Percentiles rank a stretch among this genome's conserved stretches.
Conservation (phyloP, 2,113 vertebrate species). For the Lepus americanus region DNA sequence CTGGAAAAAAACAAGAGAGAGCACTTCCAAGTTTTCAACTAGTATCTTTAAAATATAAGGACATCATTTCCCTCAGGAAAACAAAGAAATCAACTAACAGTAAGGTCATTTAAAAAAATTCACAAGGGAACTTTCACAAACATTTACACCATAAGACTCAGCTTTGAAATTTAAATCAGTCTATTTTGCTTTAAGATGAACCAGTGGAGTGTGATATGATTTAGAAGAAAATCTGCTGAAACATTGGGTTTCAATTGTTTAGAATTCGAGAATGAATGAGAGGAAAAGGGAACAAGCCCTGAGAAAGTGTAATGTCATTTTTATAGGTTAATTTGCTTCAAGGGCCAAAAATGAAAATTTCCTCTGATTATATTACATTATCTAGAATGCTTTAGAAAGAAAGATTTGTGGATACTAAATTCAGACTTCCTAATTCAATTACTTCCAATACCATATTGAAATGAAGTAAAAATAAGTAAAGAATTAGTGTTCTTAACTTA, state of each 20-base stretch:
- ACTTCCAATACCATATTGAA: neutral
- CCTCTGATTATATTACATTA: neutral
- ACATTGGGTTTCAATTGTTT: neutral
- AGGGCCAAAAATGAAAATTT: neutral
- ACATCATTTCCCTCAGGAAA: constrained; percentile 53
- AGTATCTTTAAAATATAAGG: constrained; percentile 71
- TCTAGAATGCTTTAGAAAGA: neutral
- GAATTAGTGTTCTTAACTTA: neutral
- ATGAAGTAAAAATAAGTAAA: neutral
- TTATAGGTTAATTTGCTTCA: neutral
- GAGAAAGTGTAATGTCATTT: neutral
- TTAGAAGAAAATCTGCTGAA: neutral
- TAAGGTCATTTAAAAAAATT: constrained; percentile 16
- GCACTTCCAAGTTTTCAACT: constrained; percentile 49
- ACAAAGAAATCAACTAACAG: constrained; percentile 49
- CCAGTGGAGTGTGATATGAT: neutral
- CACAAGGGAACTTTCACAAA: neutral
- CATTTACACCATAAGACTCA: neutral
- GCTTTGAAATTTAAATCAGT: constrained; percentile 18
- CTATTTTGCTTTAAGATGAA: constrained; percentile 22
- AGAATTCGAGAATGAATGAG: neutral
- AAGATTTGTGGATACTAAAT: neutral
- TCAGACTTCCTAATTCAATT: neutral
- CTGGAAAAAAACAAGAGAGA: constrained; percentile 55
- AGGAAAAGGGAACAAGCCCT: neutral